A percentile compares a stretch with the other conserved stretches of the same genome.
phyloP scores from a whole-genome alignment of 2,113 vertebrate genomes.

The Pachypanchax playfairii region DNA sequence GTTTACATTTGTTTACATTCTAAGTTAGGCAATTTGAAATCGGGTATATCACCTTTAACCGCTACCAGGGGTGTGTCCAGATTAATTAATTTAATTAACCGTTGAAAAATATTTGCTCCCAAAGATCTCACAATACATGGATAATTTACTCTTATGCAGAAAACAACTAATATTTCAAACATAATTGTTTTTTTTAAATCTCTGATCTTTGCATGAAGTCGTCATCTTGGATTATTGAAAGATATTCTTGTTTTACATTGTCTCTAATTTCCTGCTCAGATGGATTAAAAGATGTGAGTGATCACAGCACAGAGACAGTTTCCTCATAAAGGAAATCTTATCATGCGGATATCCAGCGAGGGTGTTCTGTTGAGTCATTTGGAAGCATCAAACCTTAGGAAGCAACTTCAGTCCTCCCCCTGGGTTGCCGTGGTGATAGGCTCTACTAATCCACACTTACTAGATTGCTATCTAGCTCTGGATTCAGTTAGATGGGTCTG shows the following conservation, averaged over 20 bases:
- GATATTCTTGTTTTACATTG: constrained; percentile 50
- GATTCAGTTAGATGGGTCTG: constrained; percentile 75
- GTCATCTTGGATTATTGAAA: no score
- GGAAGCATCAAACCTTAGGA: constrained; percentile 41
- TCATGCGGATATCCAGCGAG: constrained; percentile 56
- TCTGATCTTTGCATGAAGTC: no score
- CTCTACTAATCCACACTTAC: constrained; percentile 72
- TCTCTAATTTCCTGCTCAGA: constrained; percentile 61
- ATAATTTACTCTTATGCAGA: no score
- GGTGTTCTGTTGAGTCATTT: constrained; percentile 53
- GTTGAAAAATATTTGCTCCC: no score
- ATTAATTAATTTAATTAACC: no score
- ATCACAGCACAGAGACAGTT: background rate
- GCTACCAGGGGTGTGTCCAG: no score
- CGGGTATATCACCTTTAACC: no score
- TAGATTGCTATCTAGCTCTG: constrained; percentile 68
- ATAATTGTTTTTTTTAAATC: background rate
- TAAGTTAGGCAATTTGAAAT: no score
- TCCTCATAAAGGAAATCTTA: constrained; percentile 63
- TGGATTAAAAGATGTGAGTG: constrained; percentile 42
- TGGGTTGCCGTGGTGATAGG: constrained; percentile 68
- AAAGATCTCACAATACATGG: no score
- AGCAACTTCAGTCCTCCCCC: constrained; percentile 32
- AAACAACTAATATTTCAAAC: no score
- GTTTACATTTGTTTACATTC: no score